Conservation (phyloP, 92 coral and sea anemone species). For the Porites rus region DNA sequence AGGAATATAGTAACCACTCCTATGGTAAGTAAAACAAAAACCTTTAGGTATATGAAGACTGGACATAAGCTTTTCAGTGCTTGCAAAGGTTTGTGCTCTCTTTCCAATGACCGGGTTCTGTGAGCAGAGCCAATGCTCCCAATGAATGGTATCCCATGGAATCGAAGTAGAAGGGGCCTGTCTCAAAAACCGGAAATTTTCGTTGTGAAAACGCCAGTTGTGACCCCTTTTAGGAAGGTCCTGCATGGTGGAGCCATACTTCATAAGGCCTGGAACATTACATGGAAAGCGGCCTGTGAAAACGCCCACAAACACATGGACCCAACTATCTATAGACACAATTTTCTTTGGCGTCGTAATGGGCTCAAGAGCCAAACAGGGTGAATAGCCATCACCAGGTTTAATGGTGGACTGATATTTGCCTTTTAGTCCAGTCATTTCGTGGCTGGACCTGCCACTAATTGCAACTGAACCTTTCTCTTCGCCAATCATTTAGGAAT, state of each 20-base stretch:
- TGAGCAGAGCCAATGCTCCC: constrained; percentile 1
- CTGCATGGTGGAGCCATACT: not conserved
- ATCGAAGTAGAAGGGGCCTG: constrained; percentile 53
- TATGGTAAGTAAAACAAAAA: constrained; percentile 49
- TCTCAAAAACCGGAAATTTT: constrained; percentile 45
- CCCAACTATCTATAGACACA: not conserved
- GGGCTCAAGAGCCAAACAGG: too few species aligned
- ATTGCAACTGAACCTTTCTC: too few species aligned
- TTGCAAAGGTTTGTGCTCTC: constrained; percentile 1
- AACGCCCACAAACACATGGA: not conserved
- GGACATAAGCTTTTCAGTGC: constrained; percentile 10
- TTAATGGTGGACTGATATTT: not conserved
- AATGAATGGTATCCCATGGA: not conserved
- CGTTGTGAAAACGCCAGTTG: constrained; percentile 65
- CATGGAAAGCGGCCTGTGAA: not conserved
- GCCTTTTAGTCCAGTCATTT: too few species aligned
- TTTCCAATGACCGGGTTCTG: constrained; percentile 10
- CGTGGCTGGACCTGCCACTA: too few species aligned
- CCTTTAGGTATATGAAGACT: constrained; percentile 6
- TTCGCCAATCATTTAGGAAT: too few species aligned
- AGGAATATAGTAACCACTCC: constrained; percentile 47
- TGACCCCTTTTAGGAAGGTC: constrained; percentile 43
- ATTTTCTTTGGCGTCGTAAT: too few species aligned
- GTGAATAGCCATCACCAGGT: too few species aligned
- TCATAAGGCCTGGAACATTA: not conserved